phyloP scores from a whole-genome alignment of 2,113 vertebrate species.

The Amphiprion ocellaris region DNA sequence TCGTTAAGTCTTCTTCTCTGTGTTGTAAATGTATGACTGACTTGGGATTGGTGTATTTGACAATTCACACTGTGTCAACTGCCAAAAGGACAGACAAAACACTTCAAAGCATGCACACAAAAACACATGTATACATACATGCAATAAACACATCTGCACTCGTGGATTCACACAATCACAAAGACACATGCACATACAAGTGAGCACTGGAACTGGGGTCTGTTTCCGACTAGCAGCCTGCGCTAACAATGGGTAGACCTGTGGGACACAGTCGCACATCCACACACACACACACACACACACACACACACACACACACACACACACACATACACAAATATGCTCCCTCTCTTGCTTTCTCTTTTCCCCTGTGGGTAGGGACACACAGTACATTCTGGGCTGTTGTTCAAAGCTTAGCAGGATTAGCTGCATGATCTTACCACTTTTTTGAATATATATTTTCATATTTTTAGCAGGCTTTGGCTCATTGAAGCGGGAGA shows the following conservation, averaged over 20 bases:
- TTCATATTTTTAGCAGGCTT: slow-evolving; percentile 58
- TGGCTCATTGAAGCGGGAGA: slow-evolving; percentile 29
- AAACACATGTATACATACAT: neutral
- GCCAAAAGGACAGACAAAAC: slow-evolving; percentile 18
- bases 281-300: slow-evolving; percentile 7
- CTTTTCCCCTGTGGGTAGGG: slow-evolving; percentile 42
- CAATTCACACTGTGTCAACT: slow-evolving; percentile 9
- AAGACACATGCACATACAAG: slow-evolving; percentile 21
- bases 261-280: slow-evolving; percentile 17
- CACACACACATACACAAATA: slow-evolving; percentile 8
- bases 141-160: neutral
- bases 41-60: slow-evolving; percentile 27
- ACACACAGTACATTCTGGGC: slow-evolving; percentile 63
- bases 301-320: slow-evolving; percentile 12
- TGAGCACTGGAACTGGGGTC: slow-evolving; percentile 18
- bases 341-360: slow-evolving; percentile 12
- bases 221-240: slow-evolving; percentile 22
- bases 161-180: slow-evolving; percentile 14
- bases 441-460: slow-evolving; percentile 54
- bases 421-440: slow-evolving; percentile 66
- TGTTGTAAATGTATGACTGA: slow-evolving; percentile 20
- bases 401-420: slow-evolving; percentile 67
- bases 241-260: slow-evolving; percentile 51
- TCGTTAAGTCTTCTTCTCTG: slow-evolving; percentile 32
- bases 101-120: neutral